phyloP scores from a whole-genome alignment of 1,140 invertebrate species.

The Drosophila cardini region DNA sequence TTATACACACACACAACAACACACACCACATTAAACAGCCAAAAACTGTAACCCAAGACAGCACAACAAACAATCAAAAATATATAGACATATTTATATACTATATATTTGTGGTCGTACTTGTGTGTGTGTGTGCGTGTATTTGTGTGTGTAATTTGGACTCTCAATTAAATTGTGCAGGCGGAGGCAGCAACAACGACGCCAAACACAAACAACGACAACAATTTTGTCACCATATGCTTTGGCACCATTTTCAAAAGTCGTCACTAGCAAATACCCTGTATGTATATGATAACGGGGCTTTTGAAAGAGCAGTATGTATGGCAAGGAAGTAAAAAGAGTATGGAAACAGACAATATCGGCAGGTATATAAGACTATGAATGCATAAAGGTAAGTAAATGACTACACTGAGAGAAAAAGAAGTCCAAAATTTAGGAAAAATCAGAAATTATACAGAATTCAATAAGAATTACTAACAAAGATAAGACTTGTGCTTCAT shows the following conservation, averaged over 20 bases:
- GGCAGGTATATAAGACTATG: too few relatives aligned
- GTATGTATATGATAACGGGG: not conserved
- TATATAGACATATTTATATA: slow-evolving; percentile 6
- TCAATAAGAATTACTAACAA: too few relatives aligned
- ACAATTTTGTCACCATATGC: slow-evolving; percentile 80
- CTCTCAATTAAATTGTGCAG: slow-evolving; percentile 80
- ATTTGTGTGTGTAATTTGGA: slow-evolving; percentile 66
- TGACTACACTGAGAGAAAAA: too few relatives aligned
- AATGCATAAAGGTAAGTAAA: too few relatives aligned
- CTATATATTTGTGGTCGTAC: not conserved
- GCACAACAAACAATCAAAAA: slow-evolving; percentile 21
- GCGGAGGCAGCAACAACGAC: slow-evolving; percentile 56
- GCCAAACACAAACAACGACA: slow-evolving; percentile 56
- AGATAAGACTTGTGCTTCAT: too few relatives aligned
- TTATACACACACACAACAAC: slow-evolving; percentile 42
- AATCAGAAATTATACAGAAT: too few relatives aligned
- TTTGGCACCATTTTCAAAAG: slow-evolving; percentile 67
- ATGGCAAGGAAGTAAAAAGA: too few relatives aligned
- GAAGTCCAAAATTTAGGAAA: too few relatives aligned
- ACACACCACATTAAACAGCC: slow-evolving; percentile 8
- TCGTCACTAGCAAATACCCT: slow-evolving; percentile 34
- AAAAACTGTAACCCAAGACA: slow-evolving; percentile 14
- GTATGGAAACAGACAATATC: too few relatives aligned
- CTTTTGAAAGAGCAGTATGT: too few relatives aligned
- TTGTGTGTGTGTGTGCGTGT: slow-evolving; percentile 8